Evolutionary conservation across 2,888 invertebrate genomes (phyloP), one percentile per base, ranked within the genome.

Genomic region (Chloroclysta siterata): DNA sequence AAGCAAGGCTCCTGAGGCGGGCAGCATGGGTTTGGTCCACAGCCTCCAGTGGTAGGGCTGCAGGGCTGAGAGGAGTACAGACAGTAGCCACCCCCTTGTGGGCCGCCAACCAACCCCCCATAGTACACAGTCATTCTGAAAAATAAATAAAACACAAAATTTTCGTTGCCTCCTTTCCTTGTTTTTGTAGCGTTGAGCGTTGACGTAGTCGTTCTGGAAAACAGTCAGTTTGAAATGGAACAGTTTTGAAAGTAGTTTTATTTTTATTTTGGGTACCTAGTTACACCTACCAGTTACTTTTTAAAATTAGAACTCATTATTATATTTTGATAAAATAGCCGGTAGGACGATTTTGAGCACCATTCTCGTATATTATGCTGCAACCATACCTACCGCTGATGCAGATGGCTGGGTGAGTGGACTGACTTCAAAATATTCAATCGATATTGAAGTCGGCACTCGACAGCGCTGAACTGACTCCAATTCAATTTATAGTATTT

Each of bases 41-140:
- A 85, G 7, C 85, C 85, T 0, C 83, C 84, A 1, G 72, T 82
- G 10, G 64, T 65, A 0, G 84, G 77, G 29, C 64, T 56, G 66
- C 86, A 85, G 33, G 71, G 62, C 42, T 71, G 65, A 17, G 58
- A 67, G 5, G 88, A 83, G 72, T 77, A 89, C 39, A 86, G 66
- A 58, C 86, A 87, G 72, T 89, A 89, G 44, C 89, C 87, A 0
- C 89, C 89, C 0, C 82, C 75, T 1, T 89, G 89, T 0, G 85
- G 81, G 0, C 90, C 89, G 5, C 90, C 89, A n/a, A 81, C 80
- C 50, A 76, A 89, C 4, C 89, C 89, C 57, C 90, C 89, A 71
- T 88, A 89, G 72, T 88, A 90, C 10, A 89, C 83, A 7, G 85
- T 83, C 90, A 90, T 90, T 14, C 29, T 66, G 61, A 61, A 64